Percentiles rank a stretch among this genome's conserved stretches.
Evolutionary conservation across 2,888 invertebrate species (phyloP).

Genomic region (Oligia strigilis): DNA sequence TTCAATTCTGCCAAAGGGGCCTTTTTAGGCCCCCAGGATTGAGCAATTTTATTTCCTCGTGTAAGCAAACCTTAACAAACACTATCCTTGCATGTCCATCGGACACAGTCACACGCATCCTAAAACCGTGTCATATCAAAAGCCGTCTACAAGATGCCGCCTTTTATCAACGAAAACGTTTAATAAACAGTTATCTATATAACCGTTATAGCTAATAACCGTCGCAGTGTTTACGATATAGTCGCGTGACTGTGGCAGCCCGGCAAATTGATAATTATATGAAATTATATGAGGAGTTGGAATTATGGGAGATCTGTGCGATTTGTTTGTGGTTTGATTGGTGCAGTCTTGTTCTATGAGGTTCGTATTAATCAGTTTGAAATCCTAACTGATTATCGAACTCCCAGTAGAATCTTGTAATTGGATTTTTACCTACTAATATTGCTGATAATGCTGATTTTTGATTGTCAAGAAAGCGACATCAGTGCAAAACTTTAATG

Average conservation of each 20-base stretch:
- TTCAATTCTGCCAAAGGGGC: no score
- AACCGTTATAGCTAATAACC: slow-evolving; percentile 52
- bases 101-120: slow-evolving; percentile 23
- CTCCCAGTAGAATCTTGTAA: not conserved
- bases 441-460: not conserved
- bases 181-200: slow-evolving; percentile 38
- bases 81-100: slow-evolving; percentile 23
- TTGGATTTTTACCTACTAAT: not conserved
- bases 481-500: not conserved
- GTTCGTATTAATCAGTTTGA: not conserved
- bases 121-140: slow-evolving; percentile 23
- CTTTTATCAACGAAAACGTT: slow-evolving; percentile 30
- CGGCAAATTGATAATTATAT: slow-evolving; percentile 57
- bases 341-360: not conserved
- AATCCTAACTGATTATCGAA: not conserved
- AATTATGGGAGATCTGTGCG: slow-evolving; percentile 22
- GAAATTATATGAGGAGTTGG: slow-evolving; percentile 22
- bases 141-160: slow-evolving; percentile 35
- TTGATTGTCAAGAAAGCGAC: not conserved
- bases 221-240: slow-evolving; percentile 31
- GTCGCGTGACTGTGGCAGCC: slow-evolving; percentile 49
- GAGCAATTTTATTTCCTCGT: no score
- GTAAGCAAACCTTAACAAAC: not conserved
- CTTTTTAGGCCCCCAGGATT: no score
- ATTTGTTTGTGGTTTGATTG: slow-evolving; percentile 53